A percentile compares a stretch with the other conserved stretches of the same genome.
Evolutionary conservation across 2,113 vertebrate species (phyloP).

Genomic region (Bostrychus sinensis): DNA sequence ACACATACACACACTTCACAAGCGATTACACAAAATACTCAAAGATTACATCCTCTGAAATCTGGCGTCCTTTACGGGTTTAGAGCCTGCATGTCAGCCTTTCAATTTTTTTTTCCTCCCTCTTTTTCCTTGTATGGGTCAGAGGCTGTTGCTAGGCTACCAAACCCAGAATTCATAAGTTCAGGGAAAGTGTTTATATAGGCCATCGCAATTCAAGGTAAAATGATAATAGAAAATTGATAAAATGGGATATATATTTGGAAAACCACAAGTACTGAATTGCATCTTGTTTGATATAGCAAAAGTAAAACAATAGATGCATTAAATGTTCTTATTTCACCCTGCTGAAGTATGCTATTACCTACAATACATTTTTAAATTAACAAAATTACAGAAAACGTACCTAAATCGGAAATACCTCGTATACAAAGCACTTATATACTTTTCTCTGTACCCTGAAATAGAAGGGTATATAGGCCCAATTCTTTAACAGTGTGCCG

Average conservation of each 20-base stretch:
- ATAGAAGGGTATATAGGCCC: neutral
- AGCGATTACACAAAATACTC: conserved; percentile 67
- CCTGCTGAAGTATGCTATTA: neutral
- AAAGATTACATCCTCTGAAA: conserved; percentile 72
- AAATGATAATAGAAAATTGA: conserved; percentile 65
- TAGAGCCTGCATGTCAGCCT: conserved; percentile 70
- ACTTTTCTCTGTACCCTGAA: neutral
- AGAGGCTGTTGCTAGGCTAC: conserved; percentile 85
- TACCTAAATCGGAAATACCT: neutral
- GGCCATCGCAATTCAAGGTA: conserved; percentile 73
- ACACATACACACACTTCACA: conserved; percentile 29
- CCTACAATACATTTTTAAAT: neutral
- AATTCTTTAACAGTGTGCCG: conserved; percentile 16
- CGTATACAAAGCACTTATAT: neutral
- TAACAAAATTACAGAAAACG: neutral
- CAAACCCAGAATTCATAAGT: conserved; percentile 78
- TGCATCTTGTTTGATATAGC: conserved; percentile 23
- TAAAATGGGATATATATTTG: conserved; percentile 48
- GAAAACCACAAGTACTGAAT: conserved; percentile 9
- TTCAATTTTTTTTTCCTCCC: conserved; percentile 64
- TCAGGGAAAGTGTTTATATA: conserved; percentile 72
- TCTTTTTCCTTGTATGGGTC: conserved; percentile 73
- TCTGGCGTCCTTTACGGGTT: conserved; percentile 66
- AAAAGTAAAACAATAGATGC: conserved; percentile 18
- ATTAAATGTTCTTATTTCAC: neutral